Evolutionary conservation across 2,113 vertebrate species (phyloP), one percentile per base, ranked within the genome.

Genomic region (Zosterops pallidus): DNA sequence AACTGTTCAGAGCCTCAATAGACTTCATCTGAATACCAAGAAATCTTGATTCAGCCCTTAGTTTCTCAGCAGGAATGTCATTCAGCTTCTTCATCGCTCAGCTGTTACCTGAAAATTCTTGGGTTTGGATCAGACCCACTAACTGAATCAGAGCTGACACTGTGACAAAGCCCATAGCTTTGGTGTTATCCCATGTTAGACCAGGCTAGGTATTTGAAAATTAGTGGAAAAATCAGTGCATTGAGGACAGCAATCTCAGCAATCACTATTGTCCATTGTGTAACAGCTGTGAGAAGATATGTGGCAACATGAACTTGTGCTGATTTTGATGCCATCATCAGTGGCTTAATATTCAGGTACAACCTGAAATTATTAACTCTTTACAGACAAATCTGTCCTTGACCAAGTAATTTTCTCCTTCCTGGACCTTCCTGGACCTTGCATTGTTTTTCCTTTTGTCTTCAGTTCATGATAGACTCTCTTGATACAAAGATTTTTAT

Each of bases 251-350:
- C 29, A 59, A 37, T 53, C 31, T 81, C 56, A 74, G 29, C 8
- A 39, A 22, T 62, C 5, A 12, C 5, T 70, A 12, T 25, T 67
- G 6, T 33, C 22, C 9, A 3, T 14, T 77, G 11, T 29, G 12
- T 28, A 50, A 78, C 5, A 56, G 15, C 24, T 76, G 22, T 33
- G 65, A 53, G 14, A 75, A 7, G 5, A 14, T 50, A 31, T 29
- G 9, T n/a, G 11, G 6, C 35, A 56, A 33, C 20, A 24, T 21
- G 39, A 70, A 67, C 12, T 71, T 67, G 12, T 21, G n/a, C 5
- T 46, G 33, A 67, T 74, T 86, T 87, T 70, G 10, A 14, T 0
- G 0, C 16, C 28, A 53, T 16, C 3, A 5, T 3, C 33, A 57
- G 35, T 35, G 6, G 2, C 67, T 79, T 55, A 70, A 9, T 33